Evolutionary conservation across 2,797 vertebrate species (phyloP), one percentile per base, ranked within the genome.

Genomic region (Chaenodraco wilsoni): DNA sequence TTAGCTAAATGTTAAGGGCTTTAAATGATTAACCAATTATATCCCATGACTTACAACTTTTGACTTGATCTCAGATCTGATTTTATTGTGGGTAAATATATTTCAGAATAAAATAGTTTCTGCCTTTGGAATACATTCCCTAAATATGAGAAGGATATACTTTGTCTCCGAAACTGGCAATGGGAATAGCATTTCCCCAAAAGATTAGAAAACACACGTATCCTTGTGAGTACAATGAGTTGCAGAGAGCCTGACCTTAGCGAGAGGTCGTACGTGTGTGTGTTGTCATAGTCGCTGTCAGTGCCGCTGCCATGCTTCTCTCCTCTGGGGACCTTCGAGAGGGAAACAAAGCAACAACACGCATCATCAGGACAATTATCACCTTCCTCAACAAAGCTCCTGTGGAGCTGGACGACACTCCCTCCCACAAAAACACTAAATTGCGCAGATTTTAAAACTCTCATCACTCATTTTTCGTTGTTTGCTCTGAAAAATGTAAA

Each of bases 231-330:
- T 12, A 23, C 40, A 64, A 40, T 21, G 49, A 41, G 14, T 21
- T 23, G 15, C 41, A 10, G 10, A 5, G 44, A 17, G 41, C 57
- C 96, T 93, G 84, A 98, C 97, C 97, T 96, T 81, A 96, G 83
- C 3, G 96, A 95, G 14, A 94, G 82, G 40, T 99, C 97, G 14
- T 96, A 95, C 0, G 93, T 95, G 78, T 97, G 98, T 0, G 98
- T 98, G 94, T 99, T 99, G 91, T 99, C 98, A 0, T 99, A 99
- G 93, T 99, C 98, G 0, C 98, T 99, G 91, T 99, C 98, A 0
- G 97, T 96, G 52, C 97, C 97, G 0, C 98, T 99, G 86, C 96
- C 96, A 0, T 98, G 97, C 73, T 95, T 96, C 76, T 98, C 97
- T 37, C 94, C 84, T 90, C 96, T 98, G 68, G 94, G 92, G 45